These are phyloP conservation scores for Protaetia brevitarsis DNA, from an alignment of 1,140 invertebrate species.

Conservation along the genomic window DNA sequence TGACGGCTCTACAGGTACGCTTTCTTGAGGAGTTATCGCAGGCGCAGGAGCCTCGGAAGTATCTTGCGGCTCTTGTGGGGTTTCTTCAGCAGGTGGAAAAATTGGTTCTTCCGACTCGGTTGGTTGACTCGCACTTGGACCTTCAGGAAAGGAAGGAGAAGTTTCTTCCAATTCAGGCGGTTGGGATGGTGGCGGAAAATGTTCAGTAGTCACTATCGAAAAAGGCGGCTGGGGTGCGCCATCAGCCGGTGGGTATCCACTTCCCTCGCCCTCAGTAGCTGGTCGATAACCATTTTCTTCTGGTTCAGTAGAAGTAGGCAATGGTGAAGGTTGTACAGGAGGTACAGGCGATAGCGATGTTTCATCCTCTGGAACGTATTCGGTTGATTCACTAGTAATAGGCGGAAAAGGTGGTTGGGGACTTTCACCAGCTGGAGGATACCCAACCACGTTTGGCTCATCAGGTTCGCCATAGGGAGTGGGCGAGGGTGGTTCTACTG, in stretches of 20 bases:
- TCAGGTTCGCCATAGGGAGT: background rate
- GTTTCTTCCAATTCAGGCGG: background rate
- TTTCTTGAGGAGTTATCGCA: no score
- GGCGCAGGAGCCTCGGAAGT: no score
- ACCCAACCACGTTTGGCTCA: background rate
- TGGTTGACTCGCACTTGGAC: background rate
- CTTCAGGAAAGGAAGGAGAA: background rate
- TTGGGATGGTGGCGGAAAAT: background rate
- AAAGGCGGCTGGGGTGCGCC: slow-evolving; percentile 24
- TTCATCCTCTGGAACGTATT: no score
- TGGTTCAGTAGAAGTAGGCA: background rate
- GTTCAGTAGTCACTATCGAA: background rate
- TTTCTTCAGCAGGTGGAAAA: slow-evolving; percentile 15
- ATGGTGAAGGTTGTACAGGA: slow-evolving; percentile 37
- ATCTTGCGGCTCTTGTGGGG: no score
- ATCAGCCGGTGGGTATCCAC: slow-evolving; percentile 25
- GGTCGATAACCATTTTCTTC: background rate
- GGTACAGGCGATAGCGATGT: slow-evolving; percentile 41
- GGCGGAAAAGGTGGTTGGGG: slow-evolving; percentile 22
- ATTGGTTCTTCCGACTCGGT: background rate
- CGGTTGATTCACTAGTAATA: background rate
- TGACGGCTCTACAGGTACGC: no score
- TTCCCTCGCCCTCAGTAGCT: background rate
- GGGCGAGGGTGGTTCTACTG: background rate
- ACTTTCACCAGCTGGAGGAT: slow-evolving; percentile 25